Evolutionary conservation across 2,888 invertebrate species (phyloP), one percentile per base, ranked within the genome.

Genomic region (Phania funesta): DNA sequence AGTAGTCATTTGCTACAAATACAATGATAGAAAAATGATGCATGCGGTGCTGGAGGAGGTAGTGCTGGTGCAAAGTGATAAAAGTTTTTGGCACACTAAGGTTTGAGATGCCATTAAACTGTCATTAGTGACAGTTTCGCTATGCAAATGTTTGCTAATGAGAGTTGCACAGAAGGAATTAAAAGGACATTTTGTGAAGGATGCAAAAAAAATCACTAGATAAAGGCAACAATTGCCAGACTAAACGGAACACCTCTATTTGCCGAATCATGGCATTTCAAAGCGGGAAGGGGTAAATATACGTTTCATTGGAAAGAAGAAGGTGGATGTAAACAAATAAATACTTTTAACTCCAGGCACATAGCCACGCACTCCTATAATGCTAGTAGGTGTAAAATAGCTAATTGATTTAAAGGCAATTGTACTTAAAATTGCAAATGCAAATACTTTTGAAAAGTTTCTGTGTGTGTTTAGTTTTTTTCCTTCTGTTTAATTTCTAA

Each of bases 81-180:
- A 52, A 68, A 54, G 52, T 68, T 64, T 75, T 80, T 80, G 50
- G 24, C 58, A 64, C 58, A 65, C 26, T 71, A 38, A 64, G 56
- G 54, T 64, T 70, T 38, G 48, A 54, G 50, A 38, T 44, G 65
- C 65, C 80, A 76, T 80, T 80, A 80, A 76, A 80, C 65, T 80
- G 80, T 80, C 75, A 76, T 80, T 80, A 76, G 80, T 80, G 71
- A 80, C 80, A 76, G 65, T 80, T 80, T 80, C 70, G 35, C 64
- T 71, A 71, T 71, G 65, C 65, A 60, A 65, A 54, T 60, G 76
- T 60, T 80, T 76, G 76, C 35, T 80, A 71, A 71, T 76, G 76
- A 58, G 65, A 65, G 65, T 38, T 71, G 75, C 50, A 76, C 9
- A 65, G 71, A 70, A 56, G 52, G 58, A 65, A 52, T 68, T 64